Evolutionary conservation across 2,113 vertebrate species (phyloP), one percentile per base, ranked within the genome.

Genomic region (Cisticola juncidis): DNA sequence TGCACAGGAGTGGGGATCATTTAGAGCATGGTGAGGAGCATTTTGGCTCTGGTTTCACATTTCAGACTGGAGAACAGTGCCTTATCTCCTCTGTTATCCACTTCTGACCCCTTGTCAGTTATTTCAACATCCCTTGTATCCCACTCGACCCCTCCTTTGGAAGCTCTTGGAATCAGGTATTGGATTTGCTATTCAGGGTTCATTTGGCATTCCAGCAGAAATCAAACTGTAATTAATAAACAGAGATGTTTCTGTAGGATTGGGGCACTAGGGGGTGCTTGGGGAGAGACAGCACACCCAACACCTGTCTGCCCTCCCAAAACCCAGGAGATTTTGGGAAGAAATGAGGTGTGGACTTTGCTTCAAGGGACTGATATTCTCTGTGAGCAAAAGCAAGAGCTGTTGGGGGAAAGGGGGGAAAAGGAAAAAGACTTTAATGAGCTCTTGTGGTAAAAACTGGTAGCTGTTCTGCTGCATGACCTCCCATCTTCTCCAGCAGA

Each of bases 11-110:
- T 2, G 21, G 58, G 57, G 36, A 23, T 14, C n/a, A 23, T 5
- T 45, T 16, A 23, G 17, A 1, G 0, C 1, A 1, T 1, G 15
- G 6, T 3, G 24, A 61, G 17, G 31, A 40, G 50, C 6, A 2
- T 61, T 80, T 62, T 26, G 35, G 28, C 82, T 88, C 29, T n/a
- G 58, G 29, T 2, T 69, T 48, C 20, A 29, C 2, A 0, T 70
- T 58, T 69, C 71, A 72, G 51, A 38, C 35, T 50, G 42, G 51
- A 51, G 71, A 24, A 0, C 11, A 87, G 18, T 42, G 51, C 9
- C 21, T 72, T 68, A 44, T 54, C 66, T 60, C 33, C 23, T 72
- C 48, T 0, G 1, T 72, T 89, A 24, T 73, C 38, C 47, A 28
- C 29, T 91, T 65, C 86, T 58, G 47, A 78, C 47, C 42, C 35